phyloP scores from a whole-genome alignment of 2,113 vertebrate genomes.

The Herpetotheres cachinnans region DNA sequence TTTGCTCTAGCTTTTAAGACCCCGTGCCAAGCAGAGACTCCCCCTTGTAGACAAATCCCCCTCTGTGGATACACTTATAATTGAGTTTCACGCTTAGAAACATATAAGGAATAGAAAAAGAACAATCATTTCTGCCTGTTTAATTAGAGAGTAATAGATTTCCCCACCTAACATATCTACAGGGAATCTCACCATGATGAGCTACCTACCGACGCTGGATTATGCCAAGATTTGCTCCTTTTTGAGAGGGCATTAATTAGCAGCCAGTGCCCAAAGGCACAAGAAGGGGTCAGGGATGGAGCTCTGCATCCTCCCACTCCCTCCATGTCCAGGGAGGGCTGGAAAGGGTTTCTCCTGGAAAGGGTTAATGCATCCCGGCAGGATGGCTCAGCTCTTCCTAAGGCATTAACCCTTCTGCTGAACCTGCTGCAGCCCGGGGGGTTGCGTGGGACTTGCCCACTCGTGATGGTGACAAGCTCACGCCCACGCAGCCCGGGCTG shows the following conservation, averaged over 20 bases:
- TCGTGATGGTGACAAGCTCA: neutral
- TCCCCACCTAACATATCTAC: neutral
- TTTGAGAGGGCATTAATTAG: neutral
- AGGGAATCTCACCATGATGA: neutral
- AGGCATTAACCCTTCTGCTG: neutral
- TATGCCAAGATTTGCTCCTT: neutral
- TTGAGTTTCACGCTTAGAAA: constrained; percentile 3
- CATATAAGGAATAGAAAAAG: neutral
- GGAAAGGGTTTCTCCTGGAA: neutral
- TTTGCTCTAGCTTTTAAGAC: neutral
- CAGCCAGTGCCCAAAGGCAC: neutral
- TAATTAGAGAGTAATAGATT: constrained; percentile 45
- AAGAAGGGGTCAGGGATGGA: neutral
- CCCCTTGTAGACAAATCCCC: neutral
- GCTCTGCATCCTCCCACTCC: neutral
- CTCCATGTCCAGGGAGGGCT: neutral
- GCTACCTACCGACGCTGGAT: neutral
- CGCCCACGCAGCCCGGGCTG: fast-evolving
- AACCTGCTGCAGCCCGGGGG: neutral
- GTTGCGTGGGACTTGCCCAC: neutral
- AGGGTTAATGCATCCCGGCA: neutral
- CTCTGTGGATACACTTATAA: neutral
- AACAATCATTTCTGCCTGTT: neutral
- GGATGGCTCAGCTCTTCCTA: neutral
- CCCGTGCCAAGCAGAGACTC: neutral